Evolutionary conservation across 2,888 invertebrate genomes (phyloP).

Genomic region (Rhaphigaster nebulosa): DNA sequence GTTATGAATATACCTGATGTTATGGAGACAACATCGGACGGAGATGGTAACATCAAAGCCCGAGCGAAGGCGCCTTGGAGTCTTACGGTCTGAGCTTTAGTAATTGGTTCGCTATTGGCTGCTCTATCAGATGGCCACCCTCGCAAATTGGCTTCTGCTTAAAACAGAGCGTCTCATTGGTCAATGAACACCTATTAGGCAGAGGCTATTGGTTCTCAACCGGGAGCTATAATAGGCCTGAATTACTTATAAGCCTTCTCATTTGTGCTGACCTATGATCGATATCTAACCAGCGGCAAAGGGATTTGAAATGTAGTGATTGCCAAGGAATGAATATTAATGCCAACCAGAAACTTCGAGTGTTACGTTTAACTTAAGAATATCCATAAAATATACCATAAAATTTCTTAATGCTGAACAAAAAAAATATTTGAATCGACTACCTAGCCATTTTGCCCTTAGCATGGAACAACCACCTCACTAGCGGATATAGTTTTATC

Average conservation of each 20-base stretch:
- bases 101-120: neutral
- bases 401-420: too few species aligned
- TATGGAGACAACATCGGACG: too few species aligned
- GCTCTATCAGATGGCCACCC: neutral
- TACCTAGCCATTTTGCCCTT: too few species aligned
- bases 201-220: neutral
- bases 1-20: too few species aligned
- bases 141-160: slow-evolving; percentile 5
- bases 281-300: neutral
- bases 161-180: neutral
- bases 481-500: too few species aligned
- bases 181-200: neutral
- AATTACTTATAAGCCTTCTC: neutral
- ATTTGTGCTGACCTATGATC: neutral
- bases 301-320: neutral
- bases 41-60: neutral
- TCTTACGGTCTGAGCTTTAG: neutral
- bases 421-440: too few species aligned
- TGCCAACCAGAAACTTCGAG: too few species aligned
- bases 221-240: neutral
- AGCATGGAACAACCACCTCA: too few species aligned
- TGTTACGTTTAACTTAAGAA: too few species aligned
- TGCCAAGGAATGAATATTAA: neutral
- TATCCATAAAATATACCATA: too few species aligned
- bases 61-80: neutral